Evolutionary conservation across 2,113 vertebrate genomes (phyloP), one percentile per base, ranked within the genome.

Genomic region (Sceloporus tristichus): DNA sequence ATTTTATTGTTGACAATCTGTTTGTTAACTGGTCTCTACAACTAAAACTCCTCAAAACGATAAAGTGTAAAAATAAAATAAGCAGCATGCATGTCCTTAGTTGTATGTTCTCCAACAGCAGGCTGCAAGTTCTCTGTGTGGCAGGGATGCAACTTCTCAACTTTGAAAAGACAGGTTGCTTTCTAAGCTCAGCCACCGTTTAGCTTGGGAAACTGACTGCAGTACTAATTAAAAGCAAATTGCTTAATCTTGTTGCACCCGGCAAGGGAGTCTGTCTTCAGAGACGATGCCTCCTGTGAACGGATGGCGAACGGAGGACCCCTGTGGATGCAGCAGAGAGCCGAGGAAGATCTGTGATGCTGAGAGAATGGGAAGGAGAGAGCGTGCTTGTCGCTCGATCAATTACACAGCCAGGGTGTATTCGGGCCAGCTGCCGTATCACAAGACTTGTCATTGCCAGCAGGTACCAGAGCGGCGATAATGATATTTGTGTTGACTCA

Each of bases 151-250:
- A 91, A 73, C 94, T 92, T 62, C 8, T 90, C 85, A 84, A 90
- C 89, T 93, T 92, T 86, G 91, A 92, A 94, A 93, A 94, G 90
- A 88, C 90, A 88, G 93, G 3, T 91, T 76, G 89, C 93, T 79
- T 70, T 75, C 87, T 76, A 1, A 65, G 16, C 71, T 75, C 87
- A n/a, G 2, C 66, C 1, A 85, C 94, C 87, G 71, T 23, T 59
- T 25, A n/a, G 79, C 29, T 91, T 86, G 88, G 92, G 94, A 94
- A 40, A 84, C 94, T 1, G 85, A 91, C 93, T 92, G 91, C 88
- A 8, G 92, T 59, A 54, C 95, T 96, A 96, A 97, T 96, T 95
- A 94, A 96, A 95, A 95, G 93, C 94, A 94, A 95, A 95, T 96
- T 89, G 94, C 95, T 96, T 96, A 78, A 95, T 94, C 82, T 90